A percentile compares a stretch with the other conserved stretches of the same genome.
These are phyloP conservation scores for Heterohyrax brucei DNA, from an alignment of 2,797 vertebrate species.

Conservation along the genomic window DNA sequence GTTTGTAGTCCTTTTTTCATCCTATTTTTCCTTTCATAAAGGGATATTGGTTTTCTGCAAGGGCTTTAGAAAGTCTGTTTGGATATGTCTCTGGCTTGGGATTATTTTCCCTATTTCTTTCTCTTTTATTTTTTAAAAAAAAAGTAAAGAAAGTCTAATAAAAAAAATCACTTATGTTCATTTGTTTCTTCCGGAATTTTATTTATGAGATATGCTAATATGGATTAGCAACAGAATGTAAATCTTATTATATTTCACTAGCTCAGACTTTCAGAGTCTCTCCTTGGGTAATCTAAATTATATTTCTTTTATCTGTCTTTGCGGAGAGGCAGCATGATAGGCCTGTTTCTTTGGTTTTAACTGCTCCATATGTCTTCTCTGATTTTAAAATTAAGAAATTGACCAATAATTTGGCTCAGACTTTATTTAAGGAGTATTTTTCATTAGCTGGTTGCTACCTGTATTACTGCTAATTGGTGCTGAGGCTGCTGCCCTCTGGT, in stretches of 20 bases:
- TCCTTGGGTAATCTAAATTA: neutral
- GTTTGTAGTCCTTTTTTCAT: neutral
- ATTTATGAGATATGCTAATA: neutral
- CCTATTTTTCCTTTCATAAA: constrained; percentile 49
- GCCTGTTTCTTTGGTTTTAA: constrained; percentile 58
- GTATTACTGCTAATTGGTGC: constrained; percentile 54
- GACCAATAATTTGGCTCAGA: constrained; percentile 54
- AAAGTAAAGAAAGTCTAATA: neutral
- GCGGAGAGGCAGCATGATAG: constrained; percentile 14
- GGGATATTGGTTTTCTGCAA: constrained; percentile 39
- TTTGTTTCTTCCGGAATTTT: constrained; percentile 53
- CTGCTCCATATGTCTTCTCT: constrained; percentile 38
- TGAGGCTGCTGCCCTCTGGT: constrained; percentile 83
- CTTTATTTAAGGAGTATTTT: constrained; percentile 65
- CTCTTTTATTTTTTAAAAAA: constrained; percentile 39
- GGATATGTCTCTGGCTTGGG: constrained; percentile 8
- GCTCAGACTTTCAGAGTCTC: constrained; percentile 1
- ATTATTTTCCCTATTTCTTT: constrained; percentile 22
- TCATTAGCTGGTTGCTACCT: constrained; percentile 17
- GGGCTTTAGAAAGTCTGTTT: constrained; percentile 32
- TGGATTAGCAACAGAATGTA: constrained; percentile 15
- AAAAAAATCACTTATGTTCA: constrained; percentile 51
- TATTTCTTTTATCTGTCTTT: constrained; percentile 7
- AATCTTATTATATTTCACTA: neutral
- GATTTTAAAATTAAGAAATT: constrained; percentile 32